These are phyloP conservation scores for Etheostoma cragini DNA, from an alignment of 2,113 vertebrate species.

Conservation along the genomic window DNA sequence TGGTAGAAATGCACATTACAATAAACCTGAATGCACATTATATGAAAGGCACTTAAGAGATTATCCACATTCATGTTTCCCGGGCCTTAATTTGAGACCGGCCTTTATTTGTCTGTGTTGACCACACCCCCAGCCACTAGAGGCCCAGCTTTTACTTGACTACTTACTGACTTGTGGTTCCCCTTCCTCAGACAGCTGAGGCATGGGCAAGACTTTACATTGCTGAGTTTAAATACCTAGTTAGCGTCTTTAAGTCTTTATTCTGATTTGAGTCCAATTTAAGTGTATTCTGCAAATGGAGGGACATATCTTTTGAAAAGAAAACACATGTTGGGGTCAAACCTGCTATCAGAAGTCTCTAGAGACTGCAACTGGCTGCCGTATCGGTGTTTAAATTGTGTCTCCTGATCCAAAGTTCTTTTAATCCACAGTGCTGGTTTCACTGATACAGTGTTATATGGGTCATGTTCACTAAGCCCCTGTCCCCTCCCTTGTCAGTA, in stretches of 20 bases:
- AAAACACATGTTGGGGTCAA: background rate
- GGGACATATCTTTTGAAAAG: background rate
- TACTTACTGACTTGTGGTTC: background rate
- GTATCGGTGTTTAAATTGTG: background rate
- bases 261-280: background rate
- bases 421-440: background rate
- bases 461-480: background rate
- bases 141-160: no score
- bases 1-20: no score
- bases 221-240: background rate
- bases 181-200: background rate
- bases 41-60: no score
- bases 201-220: background rate
- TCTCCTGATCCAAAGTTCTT: background rate
- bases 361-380: background rate
- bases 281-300: background rate
- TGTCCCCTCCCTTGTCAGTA: background rate
- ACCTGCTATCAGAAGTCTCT: background rate
- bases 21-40: no score
- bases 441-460: background rate
- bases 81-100: no score
- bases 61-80: no score
- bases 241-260: background rate
- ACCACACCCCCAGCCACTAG: no score
- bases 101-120: no score